Conservation (phyloP, 1,140 invertebrate species). For the Apocrypta bakeri region DNA sequence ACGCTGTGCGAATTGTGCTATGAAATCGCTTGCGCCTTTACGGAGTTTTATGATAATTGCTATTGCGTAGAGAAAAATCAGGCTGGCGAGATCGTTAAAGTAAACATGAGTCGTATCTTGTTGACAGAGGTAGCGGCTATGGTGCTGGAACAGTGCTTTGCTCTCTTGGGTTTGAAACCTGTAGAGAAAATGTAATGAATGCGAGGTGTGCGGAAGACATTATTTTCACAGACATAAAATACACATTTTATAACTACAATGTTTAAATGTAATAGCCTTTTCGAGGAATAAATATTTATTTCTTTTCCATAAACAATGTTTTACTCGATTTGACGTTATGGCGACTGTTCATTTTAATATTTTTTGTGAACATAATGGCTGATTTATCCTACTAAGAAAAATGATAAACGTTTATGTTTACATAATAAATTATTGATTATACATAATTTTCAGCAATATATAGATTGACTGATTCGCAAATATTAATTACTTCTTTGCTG, state of each 20-base stretch:
- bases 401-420: too few relatives aligned
- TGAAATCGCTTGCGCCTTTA: conserved; percentile 93
- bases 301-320: too few relatives aligned
- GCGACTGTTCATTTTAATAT: too few relatives aligned
- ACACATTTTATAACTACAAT: neutral
- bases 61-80: conserved; percentile 97
- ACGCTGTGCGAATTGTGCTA: conserved; percentile 96
- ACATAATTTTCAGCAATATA: too few relatives aligned
- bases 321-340: too few relatives aligned
- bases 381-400: too few relatives aligned
- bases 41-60: conserved; percentile 98
- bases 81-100: conserved; percentile 84
- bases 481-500: too few relatives aligned
- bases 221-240: neutral
- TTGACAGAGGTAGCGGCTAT: conserved; percentile 94
- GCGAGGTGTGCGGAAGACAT: neutral
- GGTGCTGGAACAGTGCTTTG: conserved; percentile 90
- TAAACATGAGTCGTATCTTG: conserved; percentile 91
- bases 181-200: conserved; percentile 91
- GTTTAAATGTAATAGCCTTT: neutral
- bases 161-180: conserved; percentile 93
- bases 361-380: too few relatives aligned
- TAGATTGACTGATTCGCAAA: too few relatives aligned
- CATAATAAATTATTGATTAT: too few relatives aligned
- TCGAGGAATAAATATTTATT: conserved; percentile 36